These are phyloP conservation scores for Pherbina coryleti DNA, from an alignment of 2,888 invertebrate species.

Conservation along the genomic window DNA sequence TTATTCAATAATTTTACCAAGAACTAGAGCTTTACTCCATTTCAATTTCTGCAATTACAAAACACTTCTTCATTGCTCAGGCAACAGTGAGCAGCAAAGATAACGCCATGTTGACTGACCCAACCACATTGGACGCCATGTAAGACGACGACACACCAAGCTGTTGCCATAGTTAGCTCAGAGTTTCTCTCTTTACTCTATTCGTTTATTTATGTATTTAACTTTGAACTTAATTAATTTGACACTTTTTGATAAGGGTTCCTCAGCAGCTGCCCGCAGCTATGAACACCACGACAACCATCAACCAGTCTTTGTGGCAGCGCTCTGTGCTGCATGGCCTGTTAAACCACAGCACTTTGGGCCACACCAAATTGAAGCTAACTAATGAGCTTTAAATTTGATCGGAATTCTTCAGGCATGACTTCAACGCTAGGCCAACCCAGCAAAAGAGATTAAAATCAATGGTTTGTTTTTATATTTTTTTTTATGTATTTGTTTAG, in stretches of 20 bases:
- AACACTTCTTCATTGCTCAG: no score
- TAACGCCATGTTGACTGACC: no score
- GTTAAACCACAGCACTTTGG: not conserved
- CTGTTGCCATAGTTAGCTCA: no score
- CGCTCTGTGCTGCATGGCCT: not conserved
- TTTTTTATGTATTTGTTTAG: no score
- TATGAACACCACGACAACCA: no score
- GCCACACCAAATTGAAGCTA: not conserved
- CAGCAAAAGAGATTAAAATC: not conserved
- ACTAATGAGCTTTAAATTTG: not conserved
- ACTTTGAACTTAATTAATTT: constrained; percentile 42
- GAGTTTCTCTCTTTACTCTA: no score
- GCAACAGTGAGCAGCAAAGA: no score
- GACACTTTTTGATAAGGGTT: constrained; percentile 45
- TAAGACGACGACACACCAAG: no score
- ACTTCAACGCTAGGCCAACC: constrained; percentile 6
- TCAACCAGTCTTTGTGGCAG: not conserved
- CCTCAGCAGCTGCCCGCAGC: not conserved
- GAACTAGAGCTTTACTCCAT: no score
- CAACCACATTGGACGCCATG: no score
- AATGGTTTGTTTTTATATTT: not conserved
- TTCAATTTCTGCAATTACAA: no score
- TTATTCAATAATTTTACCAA: no score
- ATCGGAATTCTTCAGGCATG: constrained; percentile 9
- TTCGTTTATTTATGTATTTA: constrained; percentile 17